Conservation (phyloP, 2,797 vertebrate species). For the Sciurus vulgaris region DNA sequence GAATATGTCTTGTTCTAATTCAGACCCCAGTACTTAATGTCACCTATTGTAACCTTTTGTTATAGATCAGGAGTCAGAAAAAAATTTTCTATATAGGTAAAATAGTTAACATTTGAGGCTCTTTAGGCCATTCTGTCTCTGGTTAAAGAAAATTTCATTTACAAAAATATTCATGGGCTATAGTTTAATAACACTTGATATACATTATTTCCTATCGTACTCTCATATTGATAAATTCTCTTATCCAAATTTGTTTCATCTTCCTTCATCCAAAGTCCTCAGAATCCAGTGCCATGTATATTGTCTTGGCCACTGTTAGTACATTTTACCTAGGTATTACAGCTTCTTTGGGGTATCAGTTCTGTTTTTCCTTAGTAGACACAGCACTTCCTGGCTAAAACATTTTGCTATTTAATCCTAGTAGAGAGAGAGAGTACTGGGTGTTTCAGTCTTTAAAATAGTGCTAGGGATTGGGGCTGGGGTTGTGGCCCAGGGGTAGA, state of each 20-base stretch:
- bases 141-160: neutral
- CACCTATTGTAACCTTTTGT: neutral
- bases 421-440: neutral
- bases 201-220: neutral
- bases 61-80: neutral
- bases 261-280: neutral
- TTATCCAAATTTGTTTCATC: neutral
- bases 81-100: neutral
- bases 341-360: neutral
- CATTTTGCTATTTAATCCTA: neutral
- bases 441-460: neutral
- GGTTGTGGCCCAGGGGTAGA: too few species aligned
- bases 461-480: too few species aligned
- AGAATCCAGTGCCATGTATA: neutral
- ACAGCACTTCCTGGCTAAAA: neutral
- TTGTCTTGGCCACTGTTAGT: neutral
- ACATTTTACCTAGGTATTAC: neutral
- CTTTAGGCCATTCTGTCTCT: neutral
- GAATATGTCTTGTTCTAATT: too few species aligned
- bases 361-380: neutral
- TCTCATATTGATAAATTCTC: neutral
- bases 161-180: neutral
- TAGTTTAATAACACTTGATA: neutral
- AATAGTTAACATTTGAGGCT: neutral
- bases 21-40: neutral